Evolutionary conservation across 2,797 vertebrate species (phyloP).

Genomic region (Euthynnus affinis): DNA sequence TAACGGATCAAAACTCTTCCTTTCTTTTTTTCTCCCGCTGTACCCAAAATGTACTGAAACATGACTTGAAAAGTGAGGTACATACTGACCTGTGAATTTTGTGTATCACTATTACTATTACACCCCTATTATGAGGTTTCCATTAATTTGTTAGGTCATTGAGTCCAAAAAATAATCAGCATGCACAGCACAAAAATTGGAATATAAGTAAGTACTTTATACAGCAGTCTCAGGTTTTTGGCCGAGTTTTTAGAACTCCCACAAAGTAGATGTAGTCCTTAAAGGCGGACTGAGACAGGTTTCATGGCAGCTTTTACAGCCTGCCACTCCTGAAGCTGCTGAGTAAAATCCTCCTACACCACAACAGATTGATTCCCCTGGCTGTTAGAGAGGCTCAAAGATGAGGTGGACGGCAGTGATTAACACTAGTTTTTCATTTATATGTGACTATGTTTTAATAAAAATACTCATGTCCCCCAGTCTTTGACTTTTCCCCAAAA

Average conservation of each 20-base stretch:
- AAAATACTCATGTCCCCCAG: too few species aligned
- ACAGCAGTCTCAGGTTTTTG: background rate
- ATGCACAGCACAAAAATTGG: conserved; percentile 23
- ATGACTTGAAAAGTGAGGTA: too few species aligned
- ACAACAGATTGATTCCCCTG: conserved; percentile 6
- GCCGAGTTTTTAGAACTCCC: background rate
- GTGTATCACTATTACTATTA: too few species aligned
- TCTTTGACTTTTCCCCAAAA: too few species aligned
- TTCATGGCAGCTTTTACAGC: conserved; percentile 30
- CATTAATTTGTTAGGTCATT: conserved; percentile 18
- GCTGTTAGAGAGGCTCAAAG: background rate
- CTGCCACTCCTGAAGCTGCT: conserved; percentile 8
- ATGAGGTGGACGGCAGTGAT: background rate
- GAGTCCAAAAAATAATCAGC: conserved; percentile 12
- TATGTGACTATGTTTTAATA: too few species aligned
- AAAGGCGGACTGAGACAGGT: background rate
- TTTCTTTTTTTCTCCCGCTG: too few species aligned
- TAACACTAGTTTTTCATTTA: background rate
- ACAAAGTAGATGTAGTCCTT: conserved; percentile 3
- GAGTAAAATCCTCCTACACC: conserved; percentile 26
- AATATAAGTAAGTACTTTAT: background rate
- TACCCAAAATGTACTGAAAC: too few species aligned
- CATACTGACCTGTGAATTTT: too few species aligned
- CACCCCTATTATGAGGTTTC: background rate
- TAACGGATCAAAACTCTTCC: too few species aligned